Evolutionary conservation across 2,888 invertebrate genomes (phyloP), one percentile per base, ranked within the genome.

Genomic region (Drosophila anceps): DNA sequence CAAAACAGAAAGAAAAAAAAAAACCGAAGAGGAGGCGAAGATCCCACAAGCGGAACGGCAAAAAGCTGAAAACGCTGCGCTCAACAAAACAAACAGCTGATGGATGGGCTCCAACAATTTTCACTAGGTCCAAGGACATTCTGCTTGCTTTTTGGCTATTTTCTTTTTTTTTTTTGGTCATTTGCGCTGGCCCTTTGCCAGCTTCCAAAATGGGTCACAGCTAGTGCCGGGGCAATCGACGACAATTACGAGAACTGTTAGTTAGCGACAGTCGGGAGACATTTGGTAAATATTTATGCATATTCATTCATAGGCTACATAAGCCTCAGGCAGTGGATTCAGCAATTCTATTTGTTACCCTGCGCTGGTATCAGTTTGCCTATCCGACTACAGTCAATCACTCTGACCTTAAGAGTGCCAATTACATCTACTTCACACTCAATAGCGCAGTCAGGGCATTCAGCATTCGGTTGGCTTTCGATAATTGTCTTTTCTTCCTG

Each of bases 101-200:
- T 85, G 81, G 73, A 87, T 84, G 79, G 50, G 77, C 51, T 55
- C 79, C 59, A 81, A 66, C 81, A 83, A 73, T 83, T 77, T 85
- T 83, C 62, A 81, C 79, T 73, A 78, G 83, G 75, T 66, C 84
- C 86, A 86, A 86, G 89, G 84, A 86, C 83, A 85, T 74, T 79
- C 70, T 60, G 57, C 44, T 48, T 68, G 39, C 46, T 55, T 55
- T 46, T 50, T 50, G 48, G 15, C 15, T 27, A 27, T 54, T 15
- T 10, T 27, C 43, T 64, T 33, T 18, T 20, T 44, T 31, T 55
- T 69, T 57, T 54, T 51, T 57, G 44, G 48, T 9, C 10, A 27
- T 48, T 50, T 13, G 0, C 31, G 41, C 48, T 35, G 55, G 44
- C 59, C 39, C 24, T 69, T 33, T 63, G 82, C 81, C 79, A 80